These are phyloP conservation scores for Philereme transversata DNA, from an alignment of 2,888 invertebrate species.

Conservation along the genomic window DNA sequence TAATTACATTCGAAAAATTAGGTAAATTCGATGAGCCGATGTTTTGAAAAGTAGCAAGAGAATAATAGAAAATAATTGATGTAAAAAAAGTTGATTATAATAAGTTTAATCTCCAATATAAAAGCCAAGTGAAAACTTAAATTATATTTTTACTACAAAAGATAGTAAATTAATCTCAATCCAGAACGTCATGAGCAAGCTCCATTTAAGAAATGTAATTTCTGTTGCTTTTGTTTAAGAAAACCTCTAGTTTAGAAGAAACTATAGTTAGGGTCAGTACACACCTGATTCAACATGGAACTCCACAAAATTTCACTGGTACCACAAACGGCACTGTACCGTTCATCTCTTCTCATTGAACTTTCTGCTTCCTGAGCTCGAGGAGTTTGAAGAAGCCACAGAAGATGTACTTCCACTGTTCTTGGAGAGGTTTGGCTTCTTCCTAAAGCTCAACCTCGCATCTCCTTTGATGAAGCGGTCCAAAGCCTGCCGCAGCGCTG, in stretches of 20 bases:
- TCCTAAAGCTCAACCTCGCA: constrained; percentile 66
- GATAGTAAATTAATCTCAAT: no score
- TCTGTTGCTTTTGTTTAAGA: no score
- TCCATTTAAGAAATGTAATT: background rate
- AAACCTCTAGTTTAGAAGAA: background rate
- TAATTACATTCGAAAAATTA: no score
- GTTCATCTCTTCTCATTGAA: constrained; percentile 66
- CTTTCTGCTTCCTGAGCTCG: constrained; percentile 45
- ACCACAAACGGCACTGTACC: constrained; percentile 53
- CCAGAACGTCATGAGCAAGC: background rate
- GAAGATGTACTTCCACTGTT: constrained; percentile 63
- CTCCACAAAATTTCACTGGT: constrained; percentile 59
- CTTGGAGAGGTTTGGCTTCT: constrained; percentile 59
- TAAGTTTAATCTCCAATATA: no score
- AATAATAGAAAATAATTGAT: no score
- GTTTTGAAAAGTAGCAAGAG: no score
- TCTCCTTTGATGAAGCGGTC: constrained; percentile 85
- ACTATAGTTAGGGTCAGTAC: constrained; percentile 42
- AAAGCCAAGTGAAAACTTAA: no score
- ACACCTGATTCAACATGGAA: constrained; percentile 61
- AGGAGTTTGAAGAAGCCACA: constrained; percentile 56
- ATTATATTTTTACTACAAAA: no score
- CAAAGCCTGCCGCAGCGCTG: constrained; percentile 86
- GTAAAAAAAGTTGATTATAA: no score
- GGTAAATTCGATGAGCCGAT: no score